Conservation (phyloP, 2,113 vertebrate genomes). For the Salvelinus sp. region DNA sequence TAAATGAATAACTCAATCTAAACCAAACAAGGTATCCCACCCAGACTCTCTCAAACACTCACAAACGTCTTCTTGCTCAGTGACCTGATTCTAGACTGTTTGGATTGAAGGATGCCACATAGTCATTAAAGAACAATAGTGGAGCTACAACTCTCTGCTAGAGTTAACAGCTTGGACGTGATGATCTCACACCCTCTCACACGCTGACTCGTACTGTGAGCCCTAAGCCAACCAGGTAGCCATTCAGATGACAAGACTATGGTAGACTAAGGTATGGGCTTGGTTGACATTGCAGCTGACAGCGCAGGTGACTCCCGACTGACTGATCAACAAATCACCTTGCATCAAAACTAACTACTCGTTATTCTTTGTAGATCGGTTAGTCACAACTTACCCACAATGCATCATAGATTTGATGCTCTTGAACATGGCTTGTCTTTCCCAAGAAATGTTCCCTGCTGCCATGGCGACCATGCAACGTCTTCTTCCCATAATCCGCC, state of each 20-base stretch:
- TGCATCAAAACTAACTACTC: too few relatives aligned
- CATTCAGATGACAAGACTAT: slow-evolving; percentile 35
- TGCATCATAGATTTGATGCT: too few relatives aligned
- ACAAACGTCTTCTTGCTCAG: slow-evolving; percentile 65
- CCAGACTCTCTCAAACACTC: slow-evolving; percentile 43
- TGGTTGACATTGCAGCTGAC: background rate
- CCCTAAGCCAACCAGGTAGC: background rate
- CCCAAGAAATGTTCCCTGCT: background rate
- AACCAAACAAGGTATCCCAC: slow-evolving; percentile 42
- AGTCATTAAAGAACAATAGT: slow-evolving; percentile 36
- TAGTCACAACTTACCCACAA: too few relatives aligned
- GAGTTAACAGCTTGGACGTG: slow-evolving; percentile 14
- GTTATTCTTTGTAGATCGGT: too few relatives aligned
- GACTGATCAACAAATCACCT: too few relatives aligned
- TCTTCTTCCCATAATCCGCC: background rate
- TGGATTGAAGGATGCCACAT: slow-evolving; percentile 60
- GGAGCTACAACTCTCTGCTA: slow-evolving; percentile 1
- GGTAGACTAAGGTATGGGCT: slow-evolving; percentile 39
- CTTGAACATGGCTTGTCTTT: too few relatives aligned
- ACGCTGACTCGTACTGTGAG: slow-evolving; percentile 42
- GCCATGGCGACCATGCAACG: slow-evolving; percentile 3
- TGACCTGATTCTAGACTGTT: slow-evolving; percentile 56
- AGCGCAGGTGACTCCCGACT: too few relatives aligned
- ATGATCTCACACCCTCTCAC: slow-evolving; percentile 41
- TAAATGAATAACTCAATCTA: slow-evolving; percentile 45